Evolutionary conservation across 2,888 invertebrate species (phyloP), one percentile per base, ranked within the genome.

Genomic region (Apoderus coryli): DNA sequence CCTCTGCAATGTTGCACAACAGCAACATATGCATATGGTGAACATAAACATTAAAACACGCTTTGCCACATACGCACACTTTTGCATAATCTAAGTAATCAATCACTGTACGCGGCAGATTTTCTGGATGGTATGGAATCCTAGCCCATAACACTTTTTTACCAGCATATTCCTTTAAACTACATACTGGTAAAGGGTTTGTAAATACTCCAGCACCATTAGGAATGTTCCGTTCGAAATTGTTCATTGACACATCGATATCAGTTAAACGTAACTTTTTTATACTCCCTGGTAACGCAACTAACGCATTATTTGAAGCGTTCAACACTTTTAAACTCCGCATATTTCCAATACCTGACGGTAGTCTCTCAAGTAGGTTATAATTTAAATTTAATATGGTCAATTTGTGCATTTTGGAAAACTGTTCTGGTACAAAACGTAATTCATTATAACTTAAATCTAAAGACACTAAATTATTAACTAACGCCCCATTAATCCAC

Each of bases 381-480:
- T 69, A 56, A 44, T 69, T 69, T 4, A 79, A 36, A 47, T 74
- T 72, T 3, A 84, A 56, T 12, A 69, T 69, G 1, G 69, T 60
- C 35, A 84, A 55, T 10, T 59, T 63, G 40, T 64, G 59, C 11
- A 78, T 56, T 49, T 72, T 75, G 46, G 69, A 67, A 27, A 84
- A 59, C 26, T 65, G 62, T 32, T 66, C 59, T 5, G 82, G 80
- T 38, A 82, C 53, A 37, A 43, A 49, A 16, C 19, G 48, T 45
- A 72, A 56, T 30, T 61, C 48, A 51, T 84, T 84, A 27, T 64
- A 59, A 44, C 69, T 69, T 30, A 84, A 49, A 54, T 80, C 74
- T 35, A 84, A 52, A 2, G 67, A 56, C 41, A 62, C 63, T 6
- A 84, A 55, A 4, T 49, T 61, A 45, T 54, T 62, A 37, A 47